Evolutionary conservation across 2,888 invertebrate species (phyloP).

Genomic region (Trachelus stipa): DNA sequence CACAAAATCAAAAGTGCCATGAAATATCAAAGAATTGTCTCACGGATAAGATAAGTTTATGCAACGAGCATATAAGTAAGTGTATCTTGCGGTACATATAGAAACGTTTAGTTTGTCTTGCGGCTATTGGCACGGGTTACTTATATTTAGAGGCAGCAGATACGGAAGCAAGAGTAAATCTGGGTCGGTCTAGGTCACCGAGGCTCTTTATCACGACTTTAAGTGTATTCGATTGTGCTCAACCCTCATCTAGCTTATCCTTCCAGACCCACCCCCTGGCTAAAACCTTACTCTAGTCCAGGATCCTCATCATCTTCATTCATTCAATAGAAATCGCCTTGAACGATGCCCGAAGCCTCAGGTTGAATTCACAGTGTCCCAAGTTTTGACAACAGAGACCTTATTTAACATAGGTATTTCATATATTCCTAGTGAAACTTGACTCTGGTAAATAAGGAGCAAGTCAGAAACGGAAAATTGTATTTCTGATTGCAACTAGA

Average conservation of each 20-base stretch:
- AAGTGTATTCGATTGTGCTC: constrained; percentile 25
- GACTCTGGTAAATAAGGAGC: neutral
- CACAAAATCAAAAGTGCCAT: neutral
- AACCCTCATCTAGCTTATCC: constrained; percentile 21
- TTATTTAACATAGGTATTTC: neutral
- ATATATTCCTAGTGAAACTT: neutral
- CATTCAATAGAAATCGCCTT: constrained; percentile 2
- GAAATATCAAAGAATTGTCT: neutral
- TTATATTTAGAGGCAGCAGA: constrained; percentile 14
- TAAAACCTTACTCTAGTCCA: neutral
- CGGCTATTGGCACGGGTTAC: neutral
- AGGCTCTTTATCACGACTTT: constrained; percentile 13
- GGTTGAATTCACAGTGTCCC: neutral
- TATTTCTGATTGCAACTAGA: neutral
- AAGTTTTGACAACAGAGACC: neutral
- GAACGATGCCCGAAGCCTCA: constrained; percentile 2
- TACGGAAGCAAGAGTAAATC: constrained; percentile 20
- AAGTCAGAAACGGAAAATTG: neutral
- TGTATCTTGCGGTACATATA: neutral
- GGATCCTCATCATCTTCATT: neutral
- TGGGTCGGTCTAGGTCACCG: constrained; percentile 37
- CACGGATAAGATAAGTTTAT: neutral
- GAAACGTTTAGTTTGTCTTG: neutral
- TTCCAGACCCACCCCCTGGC: neutral
- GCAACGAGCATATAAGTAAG: neutral